Conservation (phyloP, 2,797 vertebrate genomes). For the Cetoscarus ocellatus region DNA sequence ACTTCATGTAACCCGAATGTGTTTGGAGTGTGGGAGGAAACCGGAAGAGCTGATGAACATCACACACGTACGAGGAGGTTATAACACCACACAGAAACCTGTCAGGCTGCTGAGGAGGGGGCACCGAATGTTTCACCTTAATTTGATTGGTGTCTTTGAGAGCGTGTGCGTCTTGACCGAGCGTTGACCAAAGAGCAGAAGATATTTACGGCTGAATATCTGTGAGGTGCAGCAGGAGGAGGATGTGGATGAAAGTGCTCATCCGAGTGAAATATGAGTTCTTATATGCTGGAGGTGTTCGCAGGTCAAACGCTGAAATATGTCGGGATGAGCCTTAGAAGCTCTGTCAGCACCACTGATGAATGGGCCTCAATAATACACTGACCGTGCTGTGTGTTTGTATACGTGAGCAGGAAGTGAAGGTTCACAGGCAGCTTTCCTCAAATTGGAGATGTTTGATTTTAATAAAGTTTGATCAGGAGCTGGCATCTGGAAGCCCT, state of each 20-base stretch:
- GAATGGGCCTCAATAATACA: constrained; percentile 9
- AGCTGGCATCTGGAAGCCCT: too few species aligned
- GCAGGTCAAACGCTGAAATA: constrained; percentile 1
- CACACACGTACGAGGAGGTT: neutral
- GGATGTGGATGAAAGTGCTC: neutral
- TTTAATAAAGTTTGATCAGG: too few species aligned
- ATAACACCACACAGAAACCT: neutral
- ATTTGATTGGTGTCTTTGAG: neutral
- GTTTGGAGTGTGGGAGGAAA: neutral
- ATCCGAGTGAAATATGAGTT: constrained; percentile 3
- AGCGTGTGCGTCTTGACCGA: too few species aligned
- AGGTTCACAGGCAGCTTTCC: too few species aligned
- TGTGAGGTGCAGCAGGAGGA: neutral
- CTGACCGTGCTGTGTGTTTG: too few species aligned
- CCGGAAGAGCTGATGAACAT: neutral
- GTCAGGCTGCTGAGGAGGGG: neutral
- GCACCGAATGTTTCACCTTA: neutral
- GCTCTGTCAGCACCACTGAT: constrained; percentile 20
- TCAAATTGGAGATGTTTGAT: too few species aligned
- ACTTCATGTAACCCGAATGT: constrained; percentile 3
- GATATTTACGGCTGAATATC: neutral
- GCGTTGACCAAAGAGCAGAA: neutral
- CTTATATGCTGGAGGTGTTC: constrained; percentile 2
- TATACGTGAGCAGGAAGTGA: too few species aligned
- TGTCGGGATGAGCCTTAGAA: constrained; percentile 20